Percentiles rank a stretch among this genome's conserved stretches.
Conservation (phyloP, 1,140 invertebrate species). For the Ptiloglossa arizonensis region DNA sequence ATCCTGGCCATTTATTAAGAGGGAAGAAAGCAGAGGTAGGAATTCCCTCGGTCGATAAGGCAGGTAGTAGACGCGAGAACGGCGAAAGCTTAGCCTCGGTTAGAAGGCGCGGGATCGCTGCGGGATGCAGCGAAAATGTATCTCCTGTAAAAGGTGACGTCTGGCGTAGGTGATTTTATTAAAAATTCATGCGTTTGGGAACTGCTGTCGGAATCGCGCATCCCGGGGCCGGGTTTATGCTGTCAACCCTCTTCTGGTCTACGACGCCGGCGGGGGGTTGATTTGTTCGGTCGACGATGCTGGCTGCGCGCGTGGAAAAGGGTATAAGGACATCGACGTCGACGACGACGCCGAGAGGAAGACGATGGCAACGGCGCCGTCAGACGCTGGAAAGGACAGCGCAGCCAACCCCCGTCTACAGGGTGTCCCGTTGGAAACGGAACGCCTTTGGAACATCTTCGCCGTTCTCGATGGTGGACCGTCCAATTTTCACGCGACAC, state of each 20-base stretch:
- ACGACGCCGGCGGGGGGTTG: constrained; percentile 44
- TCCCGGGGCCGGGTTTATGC: constrained; percentile 55
- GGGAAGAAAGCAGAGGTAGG: neutral
- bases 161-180: constrained; percentile 67
- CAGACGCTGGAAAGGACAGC: neutral
- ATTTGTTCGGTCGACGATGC: constrained; percentile 41
- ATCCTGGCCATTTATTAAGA: constrained; percentile 20
- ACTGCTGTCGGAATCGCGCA: constrained; percentile 60
- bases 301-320: constrained; percentile 16
- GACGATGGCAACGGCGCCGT: constrained; percentile 9
- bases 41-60: neutral
- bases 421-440: too few relatives aligned
- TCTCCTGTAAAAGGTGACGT: constrained; percentile 33
- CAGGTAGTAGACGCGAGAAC: neutral
- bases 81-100: constrained; percentile 2
- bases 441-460: too few relatives aligned
- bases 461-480: too few relatives aligned
- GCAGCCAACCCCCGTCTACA: neutral
- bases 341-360: constrained; percentile 19
- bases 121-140: neutral
- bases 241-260: constrained; percentile 67
- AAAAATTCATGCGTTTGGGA: constrained; percentile 70
- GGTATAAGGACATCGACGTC: constrained; percentile 37
- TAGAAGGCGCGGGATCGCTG: neutral
- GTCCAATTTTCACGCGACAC: too few relatives aligned